Percentiles rank a stretch among this genome's conserved stretches.
Conservation (phyloP, 2,888 invertebrate genomes). For the Meloe dianella region DNA sequence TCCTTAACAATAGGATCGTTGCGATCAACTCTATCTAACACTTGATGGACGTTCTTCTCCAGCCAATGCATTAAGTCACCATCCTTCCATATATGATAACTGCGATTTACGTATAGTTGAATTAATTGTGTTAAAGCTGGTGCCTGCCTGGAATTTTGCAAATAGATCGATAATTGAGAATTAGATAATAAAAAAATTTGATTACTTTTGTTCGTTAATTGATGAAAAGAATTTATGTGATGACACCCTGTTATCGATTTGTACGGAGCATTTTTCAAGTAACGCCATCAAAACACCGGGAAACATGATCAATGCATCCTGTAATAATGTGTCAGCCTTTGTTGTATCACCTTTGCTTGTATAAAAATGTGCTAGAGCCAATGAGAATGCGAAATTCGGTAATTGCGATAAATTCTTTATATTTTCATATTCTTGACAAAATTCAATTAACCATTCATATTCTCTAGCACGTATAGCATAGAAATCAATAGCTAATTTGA, state of each 20-base stretch:
- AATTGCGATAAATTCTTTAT: slow-evolving; percentile 76
- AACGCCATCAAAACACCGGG: slow-evolving; percentile 76
- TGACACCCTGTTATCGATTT: slow-evolving; percentile 69
- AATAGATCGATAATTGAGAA: background rate
- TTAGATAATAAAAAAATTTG: too few relatives aligned
- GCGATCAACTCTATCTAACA: slow-evolving; percentile 69
- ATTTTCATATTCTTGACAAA: slow-evolving; percentile 64
- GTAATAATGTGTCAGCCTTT: slow-evolving; percentile 69
- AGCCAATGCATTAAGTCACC: slow-evolving; percentile 76
- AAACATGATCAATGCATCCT: slow-evolving; percentile 81
- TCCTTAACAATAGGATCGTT: slow-evolving; percentile 67
- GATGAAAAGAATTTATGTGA: slow-evolving; percentile 62
- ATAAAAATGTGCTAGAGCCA: slow-evolving; percentile 76
- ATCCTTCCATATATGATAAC: slow-evolving; percentile 81
- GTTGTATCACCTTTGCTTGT: slow-evolving; percentile 59
- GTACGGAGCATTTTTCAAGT: slow-evolving; percentile 77
- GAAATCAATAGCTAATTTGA: slow-evolving; percentile 79
- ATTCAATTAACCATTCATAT: slow-evolving; percentile 69
- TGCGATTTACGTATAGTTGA: slow-evolving; percentile 75
- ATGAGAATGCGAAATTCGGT: slow-evolving; percentile 87
- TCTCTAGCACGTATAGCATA: slow-evolving; percentile 79
- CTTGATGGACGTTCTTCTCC: slow-evolving; percentile 72
- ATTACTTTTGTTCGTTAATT: slow-evolving; percentile 36
- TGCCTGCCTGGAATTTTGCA: slow-evolving; percentile 61
- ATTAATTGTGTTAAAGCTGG: slow-evolving; percentile 73